These are phyloP conservation scores for Barnardius zonarius DNA, from an alignment of 2,113 vertebrate species.

Conservation along the genomic window DNA sequence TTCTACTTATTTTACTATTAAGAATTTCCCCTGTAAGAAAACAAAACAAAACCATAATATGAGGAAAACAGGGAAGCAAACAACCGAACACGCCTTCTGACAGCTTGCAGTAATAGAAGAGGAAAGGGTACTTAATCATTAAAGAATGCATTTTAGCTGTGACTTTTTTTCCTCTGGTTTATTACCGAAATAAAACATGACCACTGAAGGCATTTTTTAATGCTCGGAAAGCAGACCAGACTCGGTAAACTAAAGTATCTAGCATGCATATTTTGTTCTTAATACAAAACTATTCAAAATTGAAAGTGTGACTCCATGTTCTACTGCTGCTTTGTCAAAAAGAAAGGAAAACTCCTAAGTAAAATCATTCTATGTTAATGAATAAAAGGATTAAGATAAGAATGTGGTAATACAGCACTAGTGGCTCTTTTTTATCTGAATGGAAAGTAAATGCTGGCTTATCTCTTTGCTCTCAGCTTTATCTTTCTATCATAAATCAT, in stretches of 20 bases:
- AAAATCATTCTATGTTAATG: neutral
- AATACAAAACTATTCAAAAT: slow-evolving; percentile 61
- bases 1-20: slow-evolving; percentile 39
- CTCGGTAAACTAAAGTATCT: slow-evolving; percentile 33
- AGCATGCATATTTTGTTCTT: slow-evolving; percentile 1
- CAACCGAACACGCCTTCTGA: slow-evolving; percentile 11
- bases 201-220: slow-evolving; percentile 66
- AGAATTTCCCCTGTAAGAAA: neutral
- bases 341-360: neutral
- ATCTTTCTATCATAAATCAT: neutral
- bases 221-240: slow-evolving; percentile 31
- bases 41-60: neutral
- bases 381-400: neutral
- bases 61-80: neutral
- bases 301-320: slow-evolving; percentile 44
- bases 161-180: slow-evolving; percentile 46
- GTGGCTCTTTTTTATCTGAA: neutral
- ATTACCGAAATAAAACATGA: slow-evolving; percentile 68
- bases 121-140: slow-evolving; percentile 27
- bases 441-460: neutral
- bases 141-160: slow-evolving; percentile 49
- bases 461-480: neutral
- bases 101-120: slow-evolving; percentile 26
- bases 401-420: neutral
- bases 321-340: slow-evolving; percentile 19